Evolutionary conservation across 2,113 vertebrate species (phyloP).

Genomic region (Oenanthe oenanthe): DNA sequence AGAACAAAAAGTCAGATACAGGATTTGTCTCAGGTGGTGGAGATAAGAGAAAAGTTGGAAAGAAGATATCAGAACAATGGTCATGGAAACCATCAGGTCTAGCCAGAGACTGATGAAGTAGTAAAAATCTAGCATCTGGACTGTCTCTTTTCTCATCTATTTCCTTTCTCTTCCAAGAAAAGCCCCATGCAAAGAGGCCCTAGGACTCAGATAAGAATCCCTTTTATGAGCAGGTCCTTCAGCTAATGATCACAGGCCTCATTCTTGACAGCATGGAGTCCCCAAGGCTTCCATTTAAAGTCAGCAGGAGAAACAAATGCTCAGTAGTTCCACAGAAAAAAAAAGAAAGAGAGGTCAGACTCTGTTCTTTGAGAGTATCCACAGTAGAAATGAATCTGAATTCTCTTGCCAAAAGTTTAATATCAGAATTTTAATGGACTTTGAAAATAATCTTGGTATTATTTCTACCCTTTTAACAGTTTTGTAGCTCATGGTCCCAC

Average conservation of each 20-base stretch:
- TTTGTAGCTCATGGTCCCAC: background rate
- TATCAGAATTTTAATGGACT: conserved; percentile 5
- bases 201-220: background rate
- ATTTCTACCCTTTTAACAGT: background rate
- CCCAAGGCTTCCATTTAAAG: conserved; percentile 15
- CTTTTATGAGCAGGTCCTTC: conserved; percentile 11
- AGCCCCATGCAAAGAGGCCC: background rate
- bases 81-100: background rate
- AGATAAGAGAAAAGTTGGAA: background rate
- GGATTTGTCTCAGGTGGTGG: background rate
- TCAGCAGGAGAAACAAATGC: conserved; percentile 22
- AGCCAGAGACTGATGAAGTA: background rate
- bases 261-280: conserved; percentile 19
- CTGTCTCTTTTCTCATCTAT: background rate
- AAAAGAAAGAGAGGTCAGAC: background rate
- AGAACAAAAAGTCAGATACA: background rate
- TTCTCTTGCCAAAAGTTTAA: background rate
- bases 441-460: background rate
- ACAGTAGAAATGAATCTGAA: conserved; percentile 9
- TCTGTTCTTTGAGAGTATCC: background rate
- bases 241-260: conserved; percentile 20
- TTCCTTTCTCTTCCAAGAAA: conserved; percentile 6
- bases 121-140: background rate
- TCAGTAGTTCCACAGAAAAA: background rate
- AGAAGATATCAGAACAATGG: background rate